Base-by-base conservation (phyloP, 2,888 invertebrate genomes). In the Caenorhabditis doughertyi region DNA sequence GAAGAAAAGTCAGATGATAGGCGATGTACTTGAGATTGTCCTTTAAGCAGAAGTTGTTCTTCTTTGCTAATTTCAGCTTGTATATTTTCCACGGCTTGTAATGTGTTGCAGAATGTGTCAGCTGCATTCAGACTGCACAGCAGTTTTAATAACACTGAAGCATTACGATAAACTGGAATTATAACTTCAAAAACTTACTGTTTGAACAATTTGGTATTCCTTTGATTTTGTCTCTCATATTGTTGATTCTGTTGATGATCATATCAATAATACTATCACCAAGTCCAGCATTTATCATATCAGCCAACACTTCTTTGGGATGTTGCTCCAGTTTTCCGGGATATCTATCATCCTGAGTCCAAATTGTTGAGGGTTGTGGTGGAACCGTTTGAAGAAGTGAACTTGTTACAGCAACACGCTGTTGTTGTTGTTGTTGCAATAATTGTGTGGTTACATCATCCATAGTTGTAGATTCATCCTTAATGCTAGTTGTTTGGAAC, bases 61-160 rank as follows among this genome's bases (percentile, higher is more conserved):
- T 77, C 77, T 32, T 77, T 77, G n/a, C 60, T 51, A n/a, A 77
- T 77, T 47, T 77, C 77, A 9, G 77, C 62, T 70, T 77, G 77
- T 23, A 77, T 68, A 35, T 47, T 77, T 8, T 77, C 77, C 2
- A 77, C 53, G 0, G 77, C 77, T 55, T 77, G 77, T 18, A 77
- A 53, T 11, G 77, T 62, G 18, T 62, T 77, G 25, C 60, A 60
- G 23, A 77, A 70, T 7, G 68, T 77, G 44, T 77, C 77, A 29
- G 77, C 77, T 7, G 77, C 77, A n/a, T 77, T 77, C 21, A 77
- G 47, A 55, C 77, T 77, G 32, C 68, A 68, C 53, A 77, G 5
- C 68, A 77, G 51, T 62, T 77, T 77, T 9, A 77, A n/a, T 21
- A 77, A n/a, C 16, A 77, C 77, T 77, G 77, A 53, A 68, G 35